Evolutionary conservation across 2,888 invertebrate species (phyloP).

Genomic region (Conops quadrifasciatus): DNA sequence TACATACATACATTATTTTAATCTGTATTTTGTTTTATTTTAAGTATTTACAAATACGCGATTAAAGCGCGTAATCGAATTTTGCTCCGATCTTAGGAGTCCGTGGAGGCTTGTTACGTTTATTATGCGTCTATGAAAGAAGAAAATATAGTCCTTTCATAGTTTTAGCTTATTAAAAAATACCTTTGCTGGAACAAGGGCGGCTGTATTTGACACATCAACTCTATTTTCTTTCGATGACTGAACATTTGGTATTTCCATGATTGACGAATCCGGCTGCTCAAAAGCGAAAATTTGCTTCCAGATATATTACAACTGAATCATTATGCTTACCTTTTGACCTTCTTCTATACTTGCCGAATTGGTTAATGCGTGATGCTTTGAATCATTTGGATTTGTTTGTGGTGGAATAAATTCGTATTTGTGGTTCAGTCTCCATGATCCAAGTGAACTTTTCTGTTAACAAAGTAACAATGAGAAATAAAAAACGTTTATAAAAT

Average conservation of each 20-base stretch:
- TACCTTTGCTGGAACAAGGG: not conserved
- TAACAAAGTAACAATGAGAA: too few relatives aligned
- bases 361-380: too few relatives aligned
- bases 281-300: too few relatives aligned
- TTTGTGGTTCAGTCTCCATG: too few relatives aligned
- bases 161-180: not conserved
- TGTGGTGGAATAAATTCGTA: too few relatives aligned
- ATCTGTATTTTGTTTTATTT: not conserved
- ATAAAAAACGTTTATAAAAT: too few relatives aligned
- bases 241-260: not conserved
- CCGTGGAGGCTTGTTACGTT: constrained; percentile 47
- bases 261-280: too few relatives aligned
- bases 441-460: too few relatives aligned
- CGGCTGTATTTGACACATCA: not conserved
- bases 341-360: too few relatives aligned
- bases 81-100: constrained; percentile 55
- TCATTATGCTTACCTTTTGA: too few relatives aligned
- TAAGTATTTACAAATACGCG: not conserved
- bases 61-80: constrained; percentile 52
- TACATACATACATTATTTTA: not conserved
- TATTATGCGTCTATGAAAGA: constrained; percentile 32
- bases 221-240: not conserved
- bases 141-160: not conserved
- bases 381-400: too few relatives aligned
- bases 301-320: too few relatives aligned